Base-by-base conservation (phyloP, 2,888 invertebrate species). In the Mythimna loreyi region DNA sequence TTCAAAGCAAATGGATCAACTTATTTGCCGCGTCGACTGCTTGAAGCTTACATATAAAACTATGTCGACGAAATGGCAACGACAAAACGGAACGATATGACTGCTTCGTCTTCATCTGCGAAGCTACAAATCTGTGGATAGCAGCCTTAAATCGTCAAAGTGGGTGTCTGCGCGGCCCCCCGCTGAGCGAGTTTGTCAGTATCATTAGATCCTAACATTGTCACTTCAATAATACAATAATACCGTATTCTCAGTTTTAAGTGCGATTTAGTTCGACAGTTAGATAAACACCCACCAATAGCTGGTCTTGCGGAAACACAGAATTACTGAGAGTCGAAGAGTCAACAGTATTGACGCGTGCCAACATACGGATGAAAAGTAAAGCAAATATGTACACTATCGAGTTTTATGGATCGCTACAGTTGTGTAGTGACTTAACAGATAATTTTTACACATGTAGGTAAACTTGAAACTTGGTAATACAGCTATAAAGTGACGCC, bases 271-370 rank as follows among this genome's bases (percentile, higher is more conserved):
- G 55, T 91, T 88, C 85, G 82, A 90, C 92, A 91, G 92, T 92
- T 92, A 93, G 75, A 73, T 87, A 92, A 92, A 94, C 89, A 91
- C 84, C 88, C 88, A 87, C 89, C 89, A 89, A 87, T 89, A 86
- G 82, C 84, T 78, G 80, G 85, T 74, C 63, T 84, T 83, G 78
- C 85, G 87, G 89, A 90, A 90, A 90, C 89, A 88, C 82, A 82
- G 90, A 87, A 88, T 90, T 88, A 89, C 85, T 85, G 82, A 88
- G 84, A 80, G 87, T 87, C 85, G 85, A 82, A 88, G 83, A 80
- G 88, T 87, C 85, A 84, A 84, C 30, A 84, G 53, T 75, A 83
- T 83, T 76, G 85, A 78, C 81, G 72, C 81, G 86, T 85, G 87
- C 80, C 67, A 77, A 52, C 80, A 80, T 66, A 68, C 52, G 63